Evolutionary conservation across 2,888 invertebrate species (phyloP), one percentile per base, ranked within the genome.

Genomic region (Drosophila falleni): DNA sequence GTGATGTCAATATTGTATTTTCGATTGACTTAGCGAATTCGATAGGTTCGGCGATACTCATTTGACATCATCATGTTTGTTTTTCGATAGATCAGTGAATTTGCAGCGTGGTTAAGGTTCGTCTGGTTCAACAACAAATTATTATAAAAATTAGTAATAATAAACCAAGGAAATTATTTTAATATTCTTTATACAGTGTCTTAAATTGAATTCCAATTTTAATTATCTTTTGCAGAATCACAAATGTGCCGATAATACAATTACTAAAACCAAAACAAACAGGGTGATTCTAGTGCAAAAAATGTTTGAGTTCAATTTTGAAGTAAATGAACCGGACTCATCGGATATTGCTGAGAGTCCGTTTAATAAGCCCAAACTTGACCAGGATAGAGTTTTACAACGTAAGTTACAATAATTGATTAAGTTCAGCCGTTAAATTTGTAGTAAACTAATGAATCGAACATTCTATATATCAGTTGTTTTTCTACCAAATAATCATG

Each of bases 281-380:
- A 80, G 74, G 81, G 80, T 61, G 69, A 4, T 26, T 37, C n/a
- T 15, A 15, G 58, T 19, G 2, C 0, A 11, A 0, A 78, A 71
- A 26, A 92, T 92, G 92, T 92, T 92, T 55, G 88, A 90, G 78
- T 92, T 92, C 72, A 89, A 91, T 60, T 92, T 92, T 71, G 76
- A 91, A 31, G 80, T 92, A 6, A 79, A 80, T 42, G 76, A 80
- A 50, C n/a, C 55, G 5, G 70, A 78, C 33, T 37, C 63, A 42
- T 69, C 55, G 44, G 73, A 67, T 13, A 13, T 19, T 2, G n/a
- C n/a, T 5, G 74, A 74, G 15, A 73, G 54, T 42, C 62, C 79
- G 0, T 74, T 81, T 9, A 77, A 74, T 47, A 74, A 67, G 11
- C 35, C 39, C 0, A 62, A 69, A 49, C 5, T 19, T 39, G 55